Conservation (phyloP, 2,797 vertebrate species). For the Clarias pachynema region DNA sequence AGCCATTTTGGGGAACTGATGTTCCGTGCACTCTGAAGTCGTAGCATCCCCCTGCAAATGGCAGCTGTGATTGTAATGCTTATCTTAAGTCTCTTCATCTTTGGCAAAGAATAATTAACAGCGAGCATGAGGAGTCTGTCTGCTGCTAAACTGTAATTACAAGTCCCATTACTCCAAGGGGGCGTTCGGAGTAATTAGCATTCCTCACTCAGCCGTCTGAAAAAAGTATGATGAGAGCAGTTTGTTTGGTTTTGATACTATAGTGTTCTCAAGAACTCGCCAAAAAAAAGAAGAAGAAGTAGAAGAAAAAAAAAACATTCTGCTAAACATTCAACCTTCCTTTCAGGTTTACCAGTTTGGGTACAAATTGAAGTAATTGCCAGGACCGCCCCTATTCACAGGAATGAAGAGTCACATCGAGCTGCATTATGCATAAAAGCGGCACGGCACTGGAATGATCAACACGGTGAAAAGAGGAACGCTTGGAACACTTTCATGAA, state of each 20-base stretch:
- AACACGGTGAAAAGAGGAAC: not conserved
- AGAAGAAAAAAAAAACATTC: not conserved
- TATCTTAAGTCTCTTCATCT: slow-evolving; percentile 62
- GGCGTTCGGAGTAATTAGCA: slow-evolving; percentile 63
- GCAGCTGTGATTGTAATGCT: slow-evolving; percentile 59
- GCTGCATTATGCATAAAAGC: slow-evolving; percentile 33
- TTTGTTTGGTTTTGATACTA: slow-evolving; percentile 53
- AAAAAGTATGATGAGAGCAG: slow-evolving; percentile 55
- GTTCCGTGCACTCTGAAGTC: slow-evolving; percentile 53
- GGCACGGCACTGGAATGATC: not conserved
- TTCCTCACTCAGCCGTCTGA: slow-evolving; percentile 55
- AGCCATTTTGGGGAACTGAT: slow-evolving; percentile 56
- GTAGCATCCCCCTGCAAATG: slow-evolving; percentile 56
- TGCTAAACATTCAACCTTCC: slow-evolving; percentile 33
- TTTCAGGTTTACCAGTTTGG: slow-evolving; percentile 46
- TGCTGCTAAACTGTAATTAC: slow-evolving; percentile 66
- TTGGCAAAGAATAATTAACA: slow-evolving; percentile 62
- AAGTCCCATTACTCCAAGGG: slow-evolving; percentile 64
- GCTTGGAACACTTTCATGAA: slow-evolving; percentile 25
- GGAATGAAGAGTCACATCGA: slow-evolving; percentile 38
- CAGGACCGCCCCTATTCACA: slow-evolving; percentile 17
- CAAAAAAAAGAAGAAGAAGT: not conserved
- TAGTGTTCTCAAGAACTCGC: slow-evolving; percentile 40
- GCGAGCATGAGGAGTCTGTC: slow-evolving; percentile 61
- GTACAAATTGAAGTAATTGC: slow-evolving; percentile 37